A percentile compares a stretch with the other conserved stretches of the same genome.
phyloP scores from a whole-genome alignment of 2,797 vertebrate genomes.

The Notoglanidium macrostoma region DNA sequence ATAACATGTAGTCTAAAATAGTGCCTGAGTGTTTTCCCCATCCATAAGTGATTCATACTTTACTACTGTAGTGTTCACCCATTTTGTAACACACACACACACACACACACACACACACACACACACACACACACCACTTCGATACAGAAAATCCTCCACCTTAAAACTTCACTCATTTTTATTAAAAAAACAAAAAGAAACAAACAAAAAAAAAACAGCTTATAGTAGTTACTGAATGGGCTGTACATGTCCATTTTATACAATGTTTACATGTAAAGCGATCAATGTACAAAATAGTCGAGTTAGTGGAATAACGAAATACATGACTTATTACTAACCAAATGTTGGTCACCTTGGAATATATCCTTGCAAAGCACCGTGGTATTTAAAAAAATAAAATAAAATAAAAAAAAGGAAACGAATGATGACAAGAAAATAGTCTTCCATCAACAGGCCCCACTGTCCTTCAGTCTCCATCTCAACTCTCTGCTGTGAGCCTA shows the following conservation, averaged over 20 bases:
- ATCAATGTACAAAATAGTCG: constrained; percentile 82
- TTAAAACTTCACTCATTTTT: constrained; percentile 83
- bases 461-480: constrained; percentile 42
- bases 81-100: neutral
- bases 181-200: constrained; percentile 77
- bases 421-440: constrained; percentile 56
- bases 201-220: constrained; percentile 73
- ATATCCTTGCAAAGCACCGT: constrained; percentile 88
- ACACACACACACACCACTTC: no score
- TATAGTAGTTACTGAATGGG: constrained; percentile 85
- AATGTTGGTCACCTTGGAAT: constrained; percentile 88
- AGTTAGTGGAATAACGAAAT: constrained; percentile 71
- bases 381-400: constrained; percentile 72
- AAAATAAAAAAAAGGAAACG: constrained; percentile 59
- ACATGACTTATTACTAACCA: constrained; percentile 76
- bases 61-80: neutral
- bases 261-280: constrained; percentile 86
- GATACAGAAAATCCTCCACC: neutral
- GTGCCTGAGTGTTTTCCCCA: neutral
- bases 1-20: neutral
- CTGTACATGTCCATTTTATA: constrained; percentile 84
- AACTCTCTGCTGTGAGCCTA: constrained; percentile 57
- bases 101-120: neutral
- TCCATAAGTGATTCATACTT: neutral
- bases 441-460: constrained; percentile 48